phyloP scores from a whole-genome alignment of 2,888 invertebrate genomes.

The Apotomis turbidana region DNA sequence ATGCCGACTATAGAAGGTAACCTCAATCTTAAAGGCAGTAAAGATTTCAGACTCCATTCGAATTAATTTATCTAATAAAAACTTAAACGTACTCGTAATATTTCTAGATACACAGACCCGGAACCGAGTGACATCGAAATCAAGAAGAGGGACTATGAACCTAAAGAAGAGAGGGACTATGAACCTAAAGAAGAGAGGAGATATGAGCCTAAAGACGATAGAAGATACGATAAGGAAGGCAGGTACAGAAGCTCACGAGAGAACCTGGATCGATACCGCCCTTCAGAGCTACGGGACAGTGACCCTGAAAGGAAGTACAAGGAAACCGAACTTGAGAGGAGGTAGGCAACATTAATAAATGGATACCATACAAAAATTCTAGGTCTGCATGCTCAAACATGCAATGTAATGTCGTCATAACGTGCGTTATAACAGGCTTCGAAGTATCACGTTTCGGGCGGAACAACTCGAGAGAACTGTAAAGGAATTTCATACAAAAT shows the following conservation, averaged over 20 bases:
- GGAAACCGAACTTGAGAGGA: conserved; percentile 59
- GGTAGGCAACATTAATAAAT: conserved; percentile 49
- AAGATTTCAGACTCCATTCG: neutral
- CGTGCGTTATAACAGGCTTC: no score
- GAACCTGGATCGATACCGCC: conserved; percentile 41
- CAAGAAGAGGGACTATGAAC: conserved; percentile 67
- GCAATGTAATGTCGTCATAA: no score
- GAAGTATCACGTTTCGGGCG: no score
- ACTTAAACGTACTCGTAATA: neutral
- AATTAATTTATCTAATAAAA: neutral
- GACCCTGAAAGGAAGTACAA: conserved; percentile 63
- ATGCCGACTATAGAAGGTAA: conserved; percentile 77
- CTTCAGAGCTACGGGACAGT: conserved; percentile 46
- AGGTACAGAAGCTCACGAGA: conserved; percentile 42
- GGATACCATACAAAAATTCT: no score
- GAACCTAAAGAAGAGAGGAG: conserved; percentile 65
- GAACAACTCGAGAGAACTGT: no score
- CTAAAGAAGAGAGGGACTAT: conserved; percentile 66
- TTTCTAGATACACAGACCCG: conserved; percentile 73
- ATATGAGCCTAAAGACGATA: conserved; percentile 49
- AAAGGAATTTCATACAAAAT: no score
- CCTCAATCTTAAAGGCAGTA: neutral
- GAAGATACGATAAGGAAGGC: conserved; percentile 33
- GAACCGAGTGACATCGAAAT: conserved; percentile 75
- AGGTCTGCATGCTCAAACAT: no score